Percentiles rank a stretch among this genome's conserved stretches.
Conservation (phyloP, 2,797 vertebrate genomes). For the Urophycis tenuis region DNA sequence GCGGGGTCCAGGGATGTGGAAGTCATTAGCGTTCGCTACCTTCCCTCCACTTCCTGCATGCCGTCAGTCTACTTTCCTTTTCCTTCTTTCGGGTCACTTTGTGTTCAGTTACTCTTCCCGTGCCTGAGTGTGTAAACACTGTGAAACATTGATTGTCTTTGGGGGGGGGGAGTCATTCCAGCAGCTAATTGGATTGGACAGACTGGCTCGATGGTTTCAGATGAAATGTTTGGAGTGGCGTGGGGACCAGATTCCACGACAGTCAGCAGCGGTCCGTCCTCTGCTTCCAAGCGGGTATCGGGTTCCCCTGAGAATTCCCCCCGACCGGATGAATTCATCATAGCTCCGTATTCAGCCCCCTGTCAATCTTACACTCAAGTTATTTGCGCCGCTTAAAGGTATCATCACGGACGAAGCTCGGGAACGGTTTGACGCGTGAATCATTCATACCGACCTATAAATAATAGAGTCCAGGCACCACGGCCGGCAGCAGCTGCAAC, state of each 20-base stretch:
- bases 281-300: conserved; percentile 32
- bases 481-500: conserved; percentile 64
- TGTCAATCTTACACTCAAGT: conserved; percentile 37
- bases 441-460: conserved; percentile 67
- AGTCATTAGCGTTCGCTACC: conserved; percentile 29
- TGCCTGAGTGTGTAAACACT: background rate
- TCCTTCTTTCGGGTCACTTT: conserved; percentile 18
- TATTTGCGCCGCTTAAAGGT: conserved; percentile 47
- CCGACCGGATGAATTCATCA: conserved; percentile 38
- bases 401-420: conserved; percentile 48
- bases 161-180: conserved; percentile 10
- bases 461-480: conserved; percentile 65
- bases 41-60: conserved; percentile 40
- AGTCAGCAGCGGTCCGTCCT: conserved; percentile 31
- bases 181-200: conserved; percentile 14
- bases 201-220: conserved; percentile 23
- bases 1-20: conserved; percentile 16
- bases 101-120: background rate
- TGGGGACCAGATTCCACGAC: conserved; percentile 26
- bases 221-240: conserved; percentile 18
- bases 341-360: conserved; percentile 2
- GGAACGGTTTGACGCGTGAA: conserved; percentile 56
- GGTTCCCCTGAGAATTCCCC: conserved; percentile 28
- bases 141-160: conserved; percentile 8
- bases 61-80: conserved; percentile 27